Conservation (phyloP, 2,113 vertebrate genomes). For the Anguilla japonica region DNA sequence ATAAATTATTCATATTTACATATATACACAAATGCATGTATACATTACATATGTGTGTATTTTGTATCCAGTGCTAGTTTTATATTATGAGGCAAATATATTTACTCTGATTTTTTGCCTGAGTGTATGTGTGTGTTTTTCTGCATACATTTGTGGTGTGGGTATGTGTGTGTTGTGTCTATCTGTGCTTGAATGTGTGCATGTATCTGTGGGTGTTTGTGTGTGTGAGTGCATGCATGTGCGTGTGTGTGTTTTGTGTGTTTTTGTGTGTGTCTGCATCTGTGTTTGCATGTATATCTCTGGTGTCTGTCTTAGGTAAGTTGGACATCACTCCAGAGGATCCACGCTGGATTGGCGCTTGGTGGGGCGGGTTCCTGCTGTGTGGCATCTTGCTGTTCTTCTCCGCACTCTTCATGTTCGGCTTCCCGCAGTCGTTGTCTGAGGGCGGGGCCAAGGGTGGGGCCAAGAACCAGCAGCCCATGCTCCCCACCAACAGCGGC, state of each 20-base stretch:
- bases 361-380: constrained; percentile 98
- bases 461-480: constrained; percentile 85
- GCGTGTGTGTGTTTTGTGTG: background rate
- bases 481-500: constrained; percentile 72
- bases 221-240: background rate
- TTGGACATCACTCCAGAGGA: constrained; percentile 90
- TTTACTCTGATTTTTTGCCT: background rate
- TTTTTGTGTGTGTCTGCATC: background rate
- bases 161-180: too few relatives aligned
- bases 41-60: background rate
- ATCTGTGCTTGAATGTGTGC: too few relatives aligned
- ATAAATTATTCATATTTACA: background rate
- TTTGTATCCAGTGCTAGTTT: too few relatives aligned
- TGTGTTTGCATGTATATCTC: background rate
- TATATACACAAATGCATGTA: background rate
- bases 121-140: background rate
- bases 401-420: constrained; percentile 94
- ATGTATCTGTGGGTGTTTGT: background rate
- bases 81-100: too few relatives aligned
- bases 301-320: constrained; percentile 66
- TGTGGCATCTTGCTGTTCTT: constrained; percentile 97
- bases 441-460: constrained; percentile 68
- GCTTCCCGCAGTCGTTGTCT: constrained; percentile 91
- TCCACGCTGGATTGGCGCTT: constrained; percentile 97
- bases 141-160: too few relatives aligned